Conservation (phyloP, 2,113 vertebrate genomes). For the Ploceus nigricollis region DNA sequence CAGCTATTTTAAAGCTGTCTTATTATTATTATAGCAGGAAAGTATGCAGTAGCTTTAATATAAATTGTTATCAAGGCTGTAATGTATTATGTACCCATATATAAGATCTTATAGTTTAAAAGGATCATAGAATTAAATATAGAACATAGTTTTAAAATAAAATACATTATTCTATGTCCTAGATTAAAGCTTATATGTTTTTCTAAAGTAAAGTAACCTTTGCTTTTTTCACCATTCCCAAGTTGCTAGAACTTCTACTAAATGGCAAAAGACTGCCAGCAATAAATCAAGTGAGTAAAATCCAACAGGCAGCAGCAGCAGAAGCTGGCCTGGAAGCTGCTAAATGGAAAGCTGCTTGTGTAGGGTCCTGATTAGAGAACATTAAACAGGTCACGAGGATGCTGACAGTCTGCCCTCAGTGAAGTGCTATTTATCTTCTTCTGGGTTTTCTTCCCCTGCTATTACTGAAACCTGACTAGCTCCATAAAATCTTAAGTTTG, state of each 20-base stretch:
- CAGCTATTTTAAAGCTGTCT: neutral
- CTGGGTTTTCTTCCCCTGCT: fast-evolving
- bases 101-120: neutral
- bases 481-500: neutral
- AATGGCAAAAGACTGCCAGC: neutral
- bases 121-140: neutral
- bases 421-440: neutral
- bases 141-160: neutral
- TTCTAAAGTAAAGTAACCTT: neutral
- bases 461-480: neutral
- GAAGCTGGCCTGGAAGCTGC: neutral
- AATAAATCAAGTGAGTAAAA: neutral
- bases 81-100: neutral
- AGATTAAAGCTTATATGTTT: neutral
- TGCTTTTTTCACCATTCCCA: neutral
- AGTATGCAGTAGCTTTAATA: neutral
- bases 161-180: neutral
- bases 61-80: neutral
- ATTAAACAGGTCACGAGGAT: neutral
- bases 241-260: neutral
- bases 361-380: neutral
- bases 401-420: neutral
- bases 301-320: neutral
- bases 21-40: neutral
- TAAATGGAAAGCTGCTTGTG: neutral